Evolutionary conservation across 37 sponge, comb jelly and placozoan genomes (phyloP), one percentile per base, ranked within the genome.

Genomic region (Agelas oroides): DNA sequence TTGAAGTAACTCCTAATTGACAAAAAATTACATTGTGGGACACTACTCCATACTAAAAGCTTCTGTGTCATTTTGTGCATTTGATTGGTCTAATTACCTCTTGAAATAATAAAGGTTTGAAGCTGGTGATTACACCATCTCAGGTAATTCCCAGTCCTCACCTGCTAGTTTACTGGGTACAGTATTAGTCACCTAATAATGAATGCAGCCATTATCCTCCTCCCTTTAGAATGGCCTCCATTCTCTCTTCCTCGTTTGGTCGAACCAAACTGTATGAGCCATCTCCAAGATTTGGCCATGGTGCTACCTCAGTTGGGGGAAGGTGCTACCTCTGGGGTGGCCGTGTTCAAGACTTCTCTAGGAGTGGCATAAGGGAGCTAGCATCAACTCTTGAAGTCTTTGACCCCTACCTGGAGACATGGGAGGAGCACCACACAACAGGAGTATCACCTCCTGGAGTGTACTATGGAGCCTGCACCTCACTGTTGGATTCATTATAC

Each of bases 321-420:
- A 61, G 11, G 27, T n/a, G n/a, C 25, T 5, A 14, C n/a, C 25
- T 61, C 25, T 27, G 27, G 63, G 63, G 63, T 28, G 63, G 63
- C n/a, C 63, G 63, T n/a, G 27, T 27, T 28, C n/a, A 3, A 25
- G 63, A 61, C 63, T 61, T 61, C 63, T 61, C 63, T 14, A 13
- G 5, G 2, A 61, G 27, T n/a, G 27, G 63, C 63, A 61, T 5
- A 25, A n/a, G 11, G 27, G 5, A 61, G 13, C 27, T 61, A 25
- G 27, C 25, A n/a, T 61, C 63, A 5, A 25, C 27, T 27, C 12
- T 61, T 28, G 63, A 61, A 13, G 11, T 61, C 63, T 61, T 61
- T 27, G 63, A 61, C 63, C 63, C 63, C 63, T 61, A 61, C 63
- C 27, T 61, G 27, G 59, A 75, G 25, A 25, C 16, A 6, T 75